A percentile compares a stretch with the other conserved stretches of the same genome.
Conservation (phyloP, 2,888 invertebrate species). For the Notodromas monacha region DNA sequence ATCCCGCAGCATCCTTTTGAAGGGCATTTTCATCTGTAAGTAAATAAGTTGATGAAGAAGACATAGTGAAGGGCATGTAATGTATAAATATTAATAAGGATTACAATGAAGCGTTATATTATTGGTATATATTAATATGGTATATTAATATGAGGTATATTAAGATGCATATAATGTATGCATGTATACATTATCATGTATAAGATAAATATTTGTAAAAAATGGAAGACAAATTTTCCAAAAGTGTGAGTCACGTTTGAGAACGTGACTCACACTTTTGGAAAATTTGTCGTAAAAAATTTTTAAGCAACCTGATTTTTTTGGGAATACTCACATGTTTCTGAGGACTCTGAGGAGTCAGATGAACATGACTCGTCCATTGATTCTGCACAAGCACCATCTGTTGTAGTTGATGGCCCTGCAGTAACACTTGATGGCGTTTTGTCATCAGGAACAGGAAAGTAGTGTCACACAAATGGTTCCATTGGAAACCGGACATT, state of each 20-base stretch:
- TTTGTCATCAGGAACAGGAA: neutral
- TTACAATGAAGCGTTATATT: no score
- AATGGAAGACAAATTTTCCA: neutral
- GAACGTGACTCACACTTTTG: neutral
- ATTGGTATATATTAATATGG: no score
- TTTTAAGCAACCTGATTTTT: no score
- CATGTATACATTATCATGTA: neutral
- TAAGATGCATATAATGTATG: neutral
- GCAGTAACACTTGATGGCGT: neutral
- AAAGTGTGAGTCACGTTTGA: neutral
- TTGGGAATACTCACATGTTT: no score
- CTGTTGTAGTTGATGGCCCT: no score
- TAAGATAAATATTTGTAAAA: neutral
- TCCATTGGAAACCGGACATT: slow-evolving; percentile 1
- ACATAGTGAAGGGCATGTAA: neutral
- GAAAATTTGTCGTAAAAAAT: neutral
- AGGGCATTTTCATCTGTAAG: neutral
- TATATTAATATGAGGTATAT: neutral
- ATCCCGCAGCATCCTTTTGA: neutral
- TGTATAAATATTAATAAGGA: slow-evolving; percentile 1
- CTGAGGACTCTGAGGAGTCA: no score
- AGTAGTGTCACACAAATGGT: neutral
- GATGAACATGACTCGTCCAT: no score
- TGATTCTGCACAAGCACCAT: no score
- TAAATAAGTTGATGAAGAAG: neutral